Percentiles rank a stretch among this genome's conserved stretches.
phyloP scores from a whole-genome alignment of 2,797 vertebrate genomes.

The Diplodus puntazzo region DNA sequence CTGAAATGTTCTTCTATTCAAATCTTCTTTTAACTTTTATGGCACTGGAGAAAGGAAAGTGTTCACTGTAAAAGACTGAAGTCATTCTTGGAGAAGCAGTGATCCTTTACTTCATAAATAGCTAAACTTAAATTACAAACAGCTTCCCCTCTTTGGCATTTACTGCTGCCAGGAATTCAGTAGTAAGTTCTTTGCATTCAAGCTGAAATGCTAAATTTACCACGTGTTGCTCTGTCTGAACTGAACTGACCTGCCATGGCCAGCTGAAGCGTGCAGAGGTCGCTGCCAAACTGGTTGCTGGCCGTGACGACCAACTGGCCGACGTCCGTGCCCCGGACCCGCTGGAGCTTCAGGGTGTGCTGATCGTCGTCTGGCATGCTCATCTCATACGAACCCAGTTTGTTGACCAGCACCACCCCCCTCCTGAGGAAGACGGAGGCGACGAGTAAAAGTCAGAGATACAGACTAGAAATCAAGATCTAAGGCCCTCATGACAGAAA shows the following conservation, averaged over 20 bases:
- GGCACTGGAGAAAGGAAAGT: not conserved
- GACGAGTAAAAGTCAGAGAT: not conserved
- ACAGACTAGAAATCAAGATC: not conserved
- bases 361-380: conserved; percentile 94
- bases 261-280: conserved; percentile 89
- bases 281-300: conserved; percentile 92
- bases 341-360: conserved; percentile 88
- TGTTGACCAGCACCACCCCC: conserved; percentile 83
- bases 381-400: conserved; percentile 86
- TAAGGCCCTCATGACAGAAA: too few species aligned
- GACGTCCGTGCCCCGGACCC: conserved; percentile 82
- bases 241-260: conserved; percentile 87
- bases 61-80: not conserved
- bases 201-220: conserved; percentile 34
- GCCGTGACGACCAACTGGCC: conserved; percentile 90
- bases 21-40: too few species aligned
- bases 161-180: conserved; percentile 12
- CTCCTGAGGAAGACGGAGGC: conserved; percentile 77
- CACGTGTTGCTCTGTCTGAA: not conserved
- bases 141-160: not conserved
- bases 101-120: conserved; percentile 17
- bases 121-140: conserved; percentile 6
- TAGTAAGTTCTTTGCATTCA: conserved; percentile 39
- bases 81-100: conserved; percentile 8
- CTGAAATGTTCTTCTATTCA: too few species aligned